phyloP scores from a whole-genome alignment of 2,888 invertebrate genomes.

The Sesia apiformis region DNA sequence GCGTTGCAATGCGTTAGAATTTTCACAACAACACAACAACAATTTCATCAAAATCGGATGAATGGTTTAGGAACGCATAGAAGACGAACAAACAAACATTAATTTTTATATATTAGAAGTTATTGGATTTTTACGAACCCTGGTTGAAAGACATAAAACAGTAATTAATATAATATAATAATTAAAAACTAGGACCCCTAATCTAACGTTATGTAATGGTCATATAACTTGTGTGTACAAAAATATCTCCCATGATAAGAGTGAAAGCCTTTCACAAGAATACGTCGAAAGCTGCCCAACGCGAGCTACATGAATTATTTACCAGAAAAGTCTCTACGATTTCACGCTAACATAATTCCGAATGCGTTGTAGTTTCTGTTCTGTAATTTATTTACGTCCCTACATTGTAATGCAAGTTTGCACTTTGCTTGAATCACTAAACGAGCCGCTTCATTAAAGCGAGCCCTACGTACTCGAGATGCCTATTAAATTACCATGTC shows the following conservation, averaged over 20 bases:
- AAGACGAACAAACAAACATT: no score
- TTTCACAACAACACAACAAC: no score
- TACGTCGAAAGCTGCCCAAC: slow-evolving; percentile 63
- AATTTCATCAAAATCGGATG: no score
- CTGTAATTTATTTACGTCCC: slow-evolving; percentile 58
- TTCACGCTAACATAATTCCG: slow-evolving; percentile 68
- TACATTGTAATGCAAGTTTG: slow-evolving; percentile 43
- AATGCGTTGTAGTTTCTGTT: slow-evolving; percentile 68
- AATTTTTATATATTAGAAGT: no score
- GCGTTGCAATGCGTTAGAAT: no score
- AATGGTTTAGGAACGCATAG: no score
- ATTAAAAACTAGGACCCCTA: no score
- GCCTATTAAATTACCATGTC: no score
- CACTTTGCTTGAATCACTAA: slow-evolving; percentile 28
- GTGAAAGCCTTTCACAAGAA: slow-evolving; percentile 70
- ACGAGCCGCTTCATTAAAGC: not conserved
- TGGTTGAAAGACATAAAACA: no score
- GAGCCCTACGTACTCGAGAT: not conserved
- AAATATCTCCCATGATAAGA: slow-evolving; percentile 43
- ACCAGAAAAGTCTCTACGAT: slow-evolving; percentile 74
- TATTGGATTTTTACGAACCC: no score
- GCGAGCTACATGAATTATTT: slow-evolving; percentile 72
- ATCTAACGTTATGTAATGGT: no score
- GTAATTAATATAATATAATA: no score
- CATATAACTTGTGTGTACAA: not conserved